A percentile compares a stretch with the other conserved stretches of the same genome.
phyloP scores from a whole-genome alignment of 1,140 invertebrate genomes.

The Drosophila ironensis region DNA sequence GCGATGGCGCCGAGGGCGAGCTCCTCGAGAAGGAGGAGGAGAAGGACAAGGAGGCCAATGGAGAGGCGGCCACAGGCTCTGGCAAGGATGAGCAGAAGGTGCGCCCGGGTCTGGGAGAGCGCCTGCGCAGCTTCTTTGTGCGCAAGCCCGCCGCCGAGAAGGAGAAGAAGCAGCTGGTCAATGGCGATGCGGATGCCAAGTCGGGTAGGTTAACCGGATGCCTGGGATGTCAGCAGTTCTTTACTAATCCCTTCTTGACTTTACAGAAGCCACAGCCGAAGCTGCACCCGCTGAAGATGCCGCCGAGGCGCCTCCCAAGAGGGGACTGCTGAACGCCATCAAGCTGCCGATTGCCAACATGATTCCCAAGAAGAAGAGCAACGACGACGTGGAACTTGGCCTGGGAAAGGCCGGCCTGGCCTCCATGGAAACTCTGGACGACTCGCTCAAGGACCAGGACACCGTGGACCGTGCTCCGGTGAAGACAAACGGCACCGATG shows the following conservation, averaged over 20 bases:
- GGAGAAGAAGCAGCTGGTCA: slow-evolving; percentile 59
- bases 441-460: slow-evolving; percentile 83
- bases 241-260: not conserved
- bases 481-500: slow-evolving; percentile 84
- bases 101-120: slow-evolving; percentile 61
- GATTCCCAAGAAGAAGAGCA: slow-evolving; percentile 83
- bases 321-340: slow-evolving; percentile 85
- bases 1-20: slow-evolving; percentile 82
- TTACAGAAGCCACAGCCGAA: slow-evolving; percentile 81
- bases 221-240: not conserved
- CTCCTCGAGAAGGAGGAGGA: slow-evolving; percentile 76
- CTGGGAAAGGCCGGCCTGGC: slow-evolving; percentile 86
- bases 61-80: slow-evolving; percentile 31
- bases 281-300: slow-evolving; percentile 80
- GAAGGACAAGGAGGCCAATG: slow-evolving; percentile 56
- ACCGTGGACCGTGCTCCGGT: slow-evolving; percentile 81
- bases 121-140: slow-evolving; percentile 74
- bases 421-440: slow-evolving; percentile 89
- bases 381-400: slow-evolving; percentile 83
- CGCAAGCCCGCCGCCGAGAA: slow-evolving; percentile 71
- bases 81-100: slow-evolving; percentile 73
- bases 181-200: slow-evolving; percentile 73
- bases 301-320: slow-evolving; percentile 60
- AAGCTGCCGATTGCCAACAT: slow-evolving; percentile 86
- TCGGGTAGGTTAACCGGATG: slow-evolving; percentile 54